These are phyloP conservation scores for Cephalopterus ornatus DNA, from an alignment of 2,113 vertebrate species.

Conservation along the genomic window DNA sequence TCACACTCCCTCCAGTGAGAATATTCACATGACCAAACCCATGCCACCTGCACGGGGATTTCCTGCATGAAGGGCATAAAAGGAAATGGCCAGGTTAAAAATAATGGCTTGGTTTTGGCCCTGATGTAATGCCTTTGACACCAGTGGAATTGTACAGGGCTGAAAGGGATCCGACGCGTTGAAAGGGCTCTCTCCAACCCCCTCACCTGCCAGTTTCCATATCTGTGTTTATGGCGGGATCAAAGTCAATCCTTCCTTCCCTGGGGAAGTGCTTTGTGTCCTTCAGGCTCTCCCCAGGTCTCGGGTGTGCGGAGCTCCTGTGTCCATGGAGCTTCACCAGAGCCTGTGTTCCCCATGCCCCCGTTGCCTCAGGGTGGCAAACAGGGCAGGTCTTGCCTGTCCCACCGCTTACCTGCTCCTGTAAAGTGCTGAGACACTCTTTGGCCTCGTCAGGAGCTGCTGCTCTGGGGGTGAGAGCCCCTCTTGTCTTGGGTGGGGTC, in stretches of 20 bases:
- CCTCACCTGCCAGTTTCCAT: slow-evolving; percentile 18
- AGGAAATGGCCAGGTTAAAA: slow-evolving; percentile 41
- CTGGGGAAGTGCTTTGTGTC: background rate
- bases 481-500: background rate
- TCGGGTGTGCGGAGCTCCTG: background rate
- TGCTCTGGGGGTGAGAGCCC: background rate
- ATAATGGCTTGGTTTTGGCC: slow-evolving; percentile 12
- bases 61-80: slow-evolving; percentile 24
- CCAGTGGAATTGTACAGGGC: slow-evolving; percentile 56
- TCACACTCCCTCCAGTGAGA: background rate
- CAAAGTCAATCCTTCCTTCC: background rate
- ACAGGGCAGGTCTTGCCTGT: background rate
- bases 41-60: slow-evolving; percentile 36
- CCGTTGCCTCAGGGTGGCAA: background rate
- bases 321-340: background rate
- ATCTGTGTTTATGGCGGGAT: background rate
- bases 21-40: slow-evolving; percentile 32
- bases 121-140: slow-evolving; percentile 9
- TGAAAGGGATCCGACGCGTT: background rate
- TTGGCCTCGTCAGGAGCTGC: background rate
- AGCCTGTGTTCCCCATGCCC: fast-evolving
- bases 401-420: background rate
- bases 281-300: background rate
- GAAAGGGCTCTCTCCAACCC: background rate
- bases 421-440: background rate